Base-by-base conservation (phyloP, 92 coral and sea anemone species). In the Porites lobata region DNA sequence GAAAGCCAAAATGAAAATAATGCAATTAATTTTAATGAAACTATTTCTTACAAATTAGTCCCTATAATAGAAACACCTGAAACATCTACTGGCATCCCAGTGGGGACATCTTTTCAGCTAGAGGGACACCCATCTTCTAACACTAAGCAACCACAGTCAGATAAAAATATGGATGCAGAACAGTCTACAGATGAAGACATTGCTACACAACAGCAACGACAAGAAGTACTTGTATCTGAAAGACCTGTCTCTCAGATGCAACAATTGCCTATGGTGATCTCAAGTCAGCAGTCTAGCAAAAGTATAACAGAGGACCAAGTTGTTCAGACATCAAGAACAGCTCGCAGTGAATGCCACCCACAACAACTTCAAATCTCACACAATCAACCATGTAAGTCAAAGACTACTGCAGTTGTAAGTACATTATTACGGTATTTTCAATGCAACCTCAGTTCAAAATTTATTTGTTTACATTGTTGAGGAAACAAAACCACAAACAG, bases 351-450 rank as follows among this genome's bases (percentile, higher is more conserved):
- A 22, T 43, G 18, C 26, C 51, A 73, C 4, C 24, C 57, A 69
- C 78, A 82, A 62, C 66, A 82, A 62, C 66, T 82, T 82, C 78
- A 70, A 62, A 56, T 9, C 14, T 6, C 69, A 82, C n/a, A 7
- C 29, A n/a, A n/a, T 18, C 47, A 18, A 12, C 57, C 26, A 14
- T 19, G 86, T 38, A 82, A 82, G 77, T 56, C 59, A 7, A 13
- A 21, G 11, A 15, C 19, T 1, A 22, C n/a, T 3, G 47, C 47
- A 38, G 47, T 38, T 38, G 47, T 38, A 38, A 38, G 47, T 38
- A 38, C 47, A 38, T 38, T 38, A 38, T 38, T 38, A 38, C 0
- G 47, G 47, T 38, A 3, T 38, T 38, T 38, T 38, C 6, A 38
- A 38, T 38, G 47, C 47, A 38, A 38, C 47, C 47, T 38, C 47